Base-by-base conservation (phyloP, 2,797 vertebrate genomes). In the Chrysocyon brachyurus region DNA sequence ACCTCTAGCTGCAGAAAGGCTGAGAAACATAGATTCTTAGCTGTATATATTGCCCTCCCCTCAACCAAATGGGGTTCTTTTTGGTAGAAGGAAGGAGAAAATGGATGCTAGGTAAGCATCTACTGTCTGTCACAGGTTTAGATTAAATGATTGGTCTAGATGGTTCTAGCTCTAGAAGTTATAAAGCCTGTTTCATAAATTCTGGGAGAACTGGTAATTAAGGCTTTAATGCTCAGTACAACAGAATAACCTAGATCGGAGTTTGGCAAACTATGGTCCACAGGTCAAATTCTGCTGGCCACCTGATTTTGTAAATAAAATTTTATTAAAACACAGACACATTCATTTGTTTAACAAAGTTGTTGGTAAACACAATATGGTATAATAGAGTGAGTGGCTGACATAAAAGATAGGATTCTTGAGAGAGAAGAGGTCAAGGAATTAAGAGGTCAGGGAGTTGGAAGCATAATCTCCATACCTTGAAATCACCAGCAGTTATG, bases 261-360 rank as follows among this genome's bases (percentile, higher is more conserved):
- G 5, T 72, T 93, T 66, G 73, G 12, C 87, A 82, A 57, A 82
- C 59, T 59, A 3, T 81, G 17, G 52, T 85, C 52, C 61, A 33
- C 10, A 68, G 24, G 31, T 87, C 66, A 91, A 59, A 87, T 90
- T 6, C 59, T 66, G 26, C 36, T 63, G 12, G n/a, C 26, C 21
- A 82, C 40, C 28, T 28, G 21, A 86, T 73, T 93, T 93, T 93
- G 24, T 73, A 90, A 96, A 40, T 63, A 91, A 59, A 75, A 68
- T 82, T 57, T 59, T 81, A 75, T 68, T 54, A 56, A 85, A 93
- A 70, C 54, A 54, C 6, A 86, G 49, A 59, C 19, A 73, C 8
- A 40, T 4, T 81, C 9, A 77, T 22, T 82, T 82, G 28, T 82
- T 82, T 91, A 21, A 21, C 59, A 33, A 90, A 72, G n/a, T 81